Conservation (phyloP, 2,888 invertebrate species). For the Plagiodera versicolora region DNA sequence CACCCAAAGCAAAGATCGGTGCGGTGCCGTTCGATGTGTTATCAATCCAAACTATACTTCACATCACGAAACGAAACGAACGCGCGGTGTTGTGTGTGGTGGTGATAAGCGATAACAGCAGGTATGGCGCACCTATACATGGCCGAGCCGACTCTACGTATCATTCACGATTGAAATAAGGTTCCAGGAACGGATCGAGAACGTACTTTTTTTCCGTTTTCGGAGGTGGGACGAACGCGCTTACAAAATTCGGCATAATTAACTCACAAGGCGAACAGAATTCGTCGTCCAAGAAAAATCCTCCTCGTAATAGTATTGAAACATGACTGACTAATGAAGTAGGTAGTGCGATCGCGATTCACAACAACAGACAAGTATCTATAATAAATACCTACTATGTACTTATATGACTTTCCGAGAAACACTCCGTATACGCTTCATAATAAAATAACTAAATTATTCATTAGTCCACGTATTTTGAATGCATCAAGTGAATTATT, state of each 20-base stretch:
- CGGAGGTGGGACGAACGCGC: no score
- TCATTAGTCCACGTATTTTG: conserved; percentile 18
- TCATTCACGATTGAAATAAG: conserved; percentile 11
- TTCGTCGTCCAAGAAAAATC: no score
- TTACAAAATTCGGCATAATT: no score
- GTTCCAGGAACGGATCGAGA: conserved; percentile 15
- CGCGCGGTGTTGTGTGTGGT: conserved; percentile 19
- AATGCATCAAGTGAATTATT: conserved; percentile 23
- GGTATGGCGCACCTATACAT: conserved; percentile 41
- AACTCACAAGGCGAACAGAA: no score
- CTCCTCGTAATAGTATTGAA: no score
- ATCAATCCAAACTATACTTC: conserved; percentile 26
- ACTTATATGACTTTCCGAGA: background rate
- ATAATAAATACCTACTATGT: background rate
- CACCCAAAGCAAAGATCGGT: conserved; percentile 44
- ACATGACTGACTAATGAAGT: no score
- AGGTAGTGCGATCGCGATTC: no score
- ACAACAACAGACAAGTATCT: no score
- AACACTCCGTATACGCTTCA: background rate
- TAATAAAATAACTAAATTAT: conserved; percentile 16
- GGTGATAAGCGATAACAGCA: conserved; percentile 37
- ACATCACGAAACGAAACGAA: conserved; percentile 22
- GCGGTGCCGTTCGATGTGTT: conserved; percentile 38
- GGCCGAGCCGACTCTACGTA: no score
- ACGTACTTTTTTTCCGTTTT: conserved; percentile 6